Evolutionary conservation across 2,113 vertebrate genomes (phyloP), one percentile per base, ranked within the genome.

Genomic region (Bubo scandiacus): DNA sequence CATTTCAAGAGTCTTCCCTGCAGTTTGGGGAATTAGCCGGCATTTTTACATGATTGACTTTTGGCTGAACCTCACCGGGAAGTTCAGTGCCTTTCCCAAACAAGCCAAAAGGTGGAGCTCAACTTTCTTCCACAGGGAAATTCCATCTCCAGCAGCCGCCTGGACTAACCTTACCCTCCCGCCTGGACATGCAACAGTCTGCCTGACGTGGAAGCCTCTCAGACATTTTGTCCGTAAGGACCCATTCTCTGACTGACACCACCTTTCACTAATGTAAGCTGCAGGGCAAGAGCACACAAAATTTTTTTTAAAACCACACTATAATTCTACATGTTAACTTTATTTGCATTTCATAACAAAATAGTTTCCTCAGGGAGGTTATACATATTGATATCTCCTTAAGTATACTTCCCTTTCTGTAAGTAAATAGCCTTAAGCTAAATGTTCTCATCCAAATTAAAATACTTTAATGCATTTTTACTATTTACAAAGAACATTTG

Each of bases 91-190:
- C 89, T 85, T 94, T 73, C 92, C 84, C 83, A 20, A 80, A 79
- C 5, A 7, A 1, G 2, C 91, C 97, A 55, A 95, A 59, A 97
- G 96, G 78, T 95, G 97, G 95, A 95, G 96, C 97, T 94, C 92
- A 79, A 23, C 86, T 34, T 82, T 84, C 70, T 62, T 70, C 71
- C 82, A 72, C 54, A 15, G 6, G 47, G 81, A 92, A 94, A 89
- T 86, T 82, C 45, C 66, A 52, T 1, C 67, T 10, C 59, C 67
- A 51, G 78, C 0, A 5, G 9, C 30, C 6, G 5, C 63, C 62
- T 55, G 20, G 68, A 72, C 82, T 43, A 43, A 43, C 42, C 40
- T 40, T 40, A 40, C 40, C 40, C 40, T 43, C 13, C 42, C 11
- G 40, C 40, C 40, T 40, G 11, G 40, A 40, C 12, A 40, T 13